Base-by-base conservation (phyloP, 2,888 invertebrate species). In the Rugalucina vietnamica region DNA sequence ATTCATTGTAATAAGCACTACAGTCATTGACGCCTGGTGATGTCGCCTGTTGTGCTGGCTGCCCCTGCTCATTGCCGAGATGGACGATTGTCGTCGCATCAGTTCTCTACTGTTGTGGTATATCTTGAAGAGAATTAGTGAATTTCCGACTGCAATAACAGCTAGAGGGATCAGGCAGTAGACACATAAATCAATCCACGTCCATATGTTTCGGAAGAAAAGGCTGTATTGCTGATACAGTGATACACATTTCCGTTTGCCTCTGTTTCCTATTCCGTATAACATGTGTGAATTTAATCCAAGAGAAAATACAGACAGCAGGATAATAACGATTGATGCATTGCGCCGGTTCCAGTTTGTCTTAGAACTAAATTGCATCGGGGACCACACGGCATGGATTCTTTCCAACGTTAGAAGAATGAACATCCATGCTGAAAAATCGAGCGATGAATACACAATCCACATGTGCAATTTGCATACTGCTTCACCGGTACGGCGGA, bases 361-460 rank as follows among this genome's bases (percentile, higher is more conserved):
- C 72, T 88, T 91, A 8, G 90, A 91, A 12, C 74, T 83, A n/a
- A n/a, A n/a, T n/a, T n/a, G n/a, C 80, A 91, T 88, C 1, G 93
- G 93, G 69, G 86, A 81, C 88, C 90, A 92, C 2, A 91, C 91
- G 12, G 91, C 89, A 3, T 93, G 71, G 1, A 91, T 89, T 27
- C 93, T 82, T 72, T 93, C 93, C n/a, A 92, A 57, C 4, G 93
- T 93, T 32, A 93, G 91, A n/a, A 90, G 89, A 49, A 92, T 91
- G 18, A 93, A 84, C 18, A 93, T 89, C 93, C 93, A 93, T 0
- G 91, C 91, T 5, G 93, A 92, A 36, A 90, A 88, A 76, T 93
- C 90, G 0, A 92, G 81, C 8, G 91, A 88, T 32, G 86, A 84
- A 72, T 93, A 93, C 10, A 92, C 91, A 27, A 92, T 36, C 86